A percentile compares a stretch with the other conserved stretches of the same genome.
Conservation (phyloP, 2,113 vertebrate genomes). For the Eolophus roseicapilla region DNA sequence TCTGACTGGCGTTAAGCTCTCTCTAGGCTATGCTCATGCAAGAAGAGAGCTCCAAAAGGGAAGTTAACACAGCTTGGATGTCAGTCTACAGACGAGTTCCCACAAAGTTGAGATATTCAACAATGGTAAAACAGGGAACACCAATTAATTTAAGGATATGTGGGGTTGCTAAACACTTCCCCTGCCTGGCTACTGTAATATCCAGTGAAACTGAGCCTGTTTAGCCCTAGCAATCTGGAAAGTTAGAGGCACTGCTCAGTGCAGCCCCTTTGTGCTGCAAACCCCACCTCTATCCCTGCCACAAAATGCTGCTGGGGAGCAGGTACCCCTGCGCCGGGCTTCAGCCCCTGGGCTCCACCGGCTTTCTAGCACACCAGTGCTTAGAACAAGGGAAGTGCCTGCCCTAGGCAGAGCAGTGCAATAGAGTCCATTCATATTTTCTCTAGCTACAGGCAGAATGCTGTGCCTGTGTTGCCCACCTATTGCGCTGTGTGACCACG, state of each 20-base stretch:
- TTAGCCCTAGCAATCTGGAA: background rate
- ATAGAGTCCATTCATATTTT: background rate
- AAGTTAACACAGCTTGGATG: background rate
- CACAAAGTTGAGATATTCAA: background rate
- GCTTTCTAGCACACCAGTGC: background rate
- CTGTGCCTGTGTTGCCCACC: background rate
- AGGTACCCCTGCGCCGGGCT: background rate
- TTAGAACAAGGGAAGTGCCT: background rate
- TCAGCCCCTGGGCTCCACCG: background rate
- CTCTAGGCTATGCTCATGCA: background rate
- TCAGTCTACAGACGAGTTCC: background rate
- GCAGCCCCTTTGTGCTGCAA: background rate
- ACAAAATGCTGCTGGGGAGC: accelerated
- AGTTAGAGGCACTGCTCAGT: background rate
- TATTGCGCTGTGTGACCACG: accelerated
- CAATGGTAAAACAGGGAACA: background rate
- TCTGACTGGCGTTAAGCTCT: background rate
- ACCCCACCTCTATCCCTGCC: accelerated
- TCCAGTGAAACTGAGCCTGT: background rate
- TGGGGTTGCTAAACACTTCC: background rate
- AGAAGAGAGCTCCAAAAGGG: background rate
- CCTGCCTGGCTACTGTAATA: background rate
- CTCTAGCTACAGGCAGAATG: background rate
- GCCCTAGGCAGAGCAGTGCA: background rate
- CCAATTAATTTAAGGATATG: background rate